Percentiles rank a stretch among this genome's conserved stretches.
Evolutionary conservation across 1,140 invertebrate genomes (phyloP).

Genomic region (Chelonus insularis): DNA sequence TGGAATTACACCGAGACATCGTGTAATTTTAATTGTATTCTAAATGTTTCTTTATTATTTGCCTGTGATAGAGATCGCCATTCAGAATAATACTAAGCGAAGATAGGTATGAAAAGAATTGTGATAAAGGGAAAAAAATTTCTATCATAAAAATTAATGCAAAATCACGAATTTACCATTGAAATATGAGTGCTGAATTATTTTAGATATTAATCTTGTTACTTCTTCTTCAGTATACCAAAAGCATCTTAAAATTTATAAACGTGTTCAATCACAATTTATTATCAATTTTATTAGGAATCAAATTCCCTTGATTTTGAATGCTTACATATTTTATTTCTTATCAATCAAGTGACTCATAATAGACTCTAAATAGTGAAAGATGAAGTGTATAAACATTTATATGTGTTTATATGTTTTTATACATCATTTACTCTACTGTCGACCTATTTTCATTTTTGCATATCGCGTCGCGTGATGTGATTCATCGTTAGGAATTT

Average conservation of each 20-base stretch:
- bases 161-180: conserved; percentile 2
- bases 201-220: background rate
- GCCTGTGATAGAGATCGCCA: background rate
- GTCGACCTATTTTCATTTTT: conserved; percentile 26
- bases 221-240: background rate
- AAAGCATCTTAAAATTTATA: conserved; percentile 14
- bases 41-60: conserved; percentile 6
- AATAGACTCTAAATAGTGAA: background rate
- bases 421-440: background rate
- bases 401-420: background rate
- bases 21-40: conserved; percentile 8
- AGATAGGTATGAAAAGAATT: background rate
- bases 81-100: background rate
- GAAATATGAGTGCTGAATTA: no score
- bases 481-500: conserved; percentile 28
- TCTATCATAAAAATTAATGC: background rate
- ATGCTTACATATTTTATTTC: background rate
- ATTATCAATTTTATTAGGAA: conserved; percentile 20
- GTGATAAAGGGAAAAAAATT: background rate
- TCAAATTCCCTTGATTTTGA: conserved; percentile 15
- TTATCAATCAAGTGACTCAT: background rate
- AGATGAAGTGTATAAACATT: background rate
- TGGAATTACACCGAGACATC: no score
- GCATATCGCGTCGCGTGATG: conserved; percentile 12
- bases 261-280: conserved; percentile 14